Base-by-base conservation (phyloP, 2,888 invertebrate species). In the Aricia artaxerxes region DNA sequence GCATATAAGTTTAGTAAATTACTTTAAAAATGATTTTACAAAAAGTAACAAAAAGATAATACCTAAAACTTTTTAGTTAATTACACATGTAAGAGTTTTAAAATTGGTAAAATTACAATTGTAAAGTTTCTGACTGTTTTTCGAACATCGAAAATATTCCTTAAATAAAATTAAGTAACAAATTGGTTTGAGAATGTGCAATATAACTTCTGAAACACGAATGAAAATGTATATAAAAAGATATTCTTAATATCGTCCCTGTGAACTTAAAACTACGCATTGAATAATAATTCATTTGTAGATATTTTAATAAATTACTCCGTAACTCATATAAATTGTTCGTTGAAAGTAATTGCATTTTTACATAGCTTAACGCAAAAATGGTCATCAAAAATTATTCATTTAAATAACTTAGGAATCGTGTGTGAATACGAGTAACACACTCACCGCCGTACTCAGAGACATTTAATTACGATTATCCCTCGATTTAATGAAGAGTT, bases 341-440 rank as follows among this genome's bases (percentile, higher is more conserved):
- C 11, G 9, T 49, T 72, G 73, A 38, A 73, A 38, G 7, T 73
- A 40, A 73, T 73, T 73, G 73, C 73, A 73, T 73, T 38, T 73
- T 73, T 38, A 73, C 16, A 5, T 40, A n/a, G 4, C 13, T 1
- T 31, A 11, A 24, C 24, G 7, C 60, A 24, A 53, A 53, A 53
- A 13, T 13, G 13, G 9, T 9, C 11, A 49, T 49, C 49, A 49
- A 1, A 49, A 57, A 16, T 57, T 57, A 16, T 1, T 4, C 4
- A 53, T 57, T 16, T 57, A 49, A 16, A 57, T 16, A 57, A 57
- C 16, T 53, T 13, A 57, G 16, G 57, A 57, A 57, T 16, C 16
- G 16, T 57, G 16, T 57, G 9, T 24, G 24, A 24, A 24, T 24
- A 24, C 24, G 24, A 24, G 24, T 24, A 24, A 24, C 24, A 24